Conservation (phyloP, 1,140 invertebrate species). For the Maniola jurtina region DNA sequence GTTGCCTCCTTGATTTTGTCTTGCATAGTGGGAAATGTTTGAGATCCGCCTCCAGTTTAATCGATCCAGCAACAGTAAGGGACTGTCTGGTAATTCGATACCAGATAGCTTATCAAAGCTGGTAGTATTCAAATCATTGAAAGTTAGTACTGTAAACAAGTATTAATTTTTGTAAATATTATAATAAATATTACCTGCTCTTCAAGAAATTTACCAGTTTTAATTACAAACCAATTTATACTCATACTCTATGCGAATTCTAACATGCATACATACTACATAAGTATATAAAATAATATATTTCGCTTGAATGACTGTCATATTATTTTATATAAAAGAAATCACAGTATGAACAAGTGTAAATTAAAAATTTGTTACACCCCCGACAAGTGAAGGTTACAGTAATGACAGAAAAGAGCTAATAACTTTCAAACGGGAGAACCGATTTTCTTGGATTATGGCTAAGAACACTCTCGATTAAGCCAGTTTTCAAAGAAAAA, state of each 20-base stretch:
- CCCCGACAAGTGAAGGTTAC: too few relatives aligned
- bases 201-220: too few relatives aligned
- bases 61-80: slow-evolving; percentile 43
- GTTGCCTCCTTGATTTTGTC: slow-evolving; percentile 41
- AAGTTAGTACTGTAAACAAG: background rate
- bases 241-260: too few relatives aligned
- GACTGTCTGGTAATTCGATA: slow-evolving; percentile 49
- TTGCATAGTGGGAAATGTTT: slow-evolving; percentile 32
- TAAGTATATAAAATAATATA: slow-evolving; percentile 1
- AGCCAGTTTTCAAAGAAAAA: too few relatives aligned
- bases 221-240: background rate
- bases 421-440: too few relatives aligned
- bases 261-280: too few relatives aligned
- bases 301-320: background rate
- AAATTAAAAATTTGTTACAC: too few relatives aligned
- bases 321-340: background rate
- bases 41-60: slow-evolving; percentile 41
- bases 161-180: background rate
- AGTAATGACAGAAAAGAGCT: too few relatives aligned
- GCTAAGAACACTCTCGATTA: too few relatives aligned
- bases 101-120: background rate
- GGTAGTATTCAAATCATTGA: background rate
- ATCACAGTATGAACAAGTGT: background rate
- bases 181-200: too few relatives aligned
- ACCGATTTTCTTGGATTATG: too few relatives aligned